Conservation (phyloP, 2,888 invertebrate genomes). For the Cheilosia grossa region DNA sequence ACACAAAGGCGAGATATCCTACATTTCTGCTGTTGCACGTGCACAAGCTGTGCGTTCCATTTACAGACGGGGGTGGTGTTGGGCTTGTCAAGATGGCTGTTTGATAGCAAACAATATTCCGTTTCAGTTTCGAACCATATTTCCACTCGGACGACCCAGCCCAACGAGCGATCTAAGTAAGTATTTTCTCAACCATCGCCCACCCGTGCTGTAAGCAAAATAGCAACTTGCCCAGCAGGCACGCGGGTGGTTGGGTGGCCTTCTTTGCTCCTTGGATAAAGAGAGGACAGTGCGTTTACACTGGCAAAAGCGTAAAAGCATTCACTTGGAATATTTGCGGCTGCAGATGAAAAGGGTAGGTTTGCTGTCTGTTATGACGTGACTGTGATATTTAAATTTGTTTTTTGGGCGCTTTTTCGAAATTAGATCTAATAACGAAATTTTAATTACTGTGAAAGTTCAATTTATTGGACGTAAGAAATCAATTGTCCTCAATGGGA, state of each 20-base stretch:
- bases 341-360: conserved; percentile 13
- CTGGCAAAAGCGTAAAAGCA: conserved; percentile 13
- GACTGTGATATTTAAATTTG: conserved; percentile 7
- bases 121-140: conserved; percentile 42
- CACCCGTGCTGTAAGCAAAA: not conserved
- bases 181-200: conserved; percentile 1
- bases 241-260: not conserved
- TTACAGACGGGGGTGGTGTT: not conserved
- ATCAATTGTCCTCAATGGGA: conserved; percentile 33
- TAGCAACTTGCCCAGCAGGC: conserved; percentile 3
- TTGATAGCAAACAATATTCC: conserved; percentile 42
- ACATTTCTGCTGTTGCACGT: conserved; percentile 37
- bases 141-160: conserved; percentile 58
- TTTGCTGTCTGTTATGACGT: not conserved
- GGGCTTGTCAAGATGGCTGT: conserved; percentile 13
- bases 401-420: not conserved
- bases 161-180: conserved; percentile 45
- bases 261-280: not conserved
- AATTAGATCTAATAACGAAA: not conserved
- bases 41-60: conserved; percentile 29
- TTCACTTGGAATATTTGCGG: conserved; percentile 20
- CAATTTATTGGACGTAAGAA: conserved; percentile 13
- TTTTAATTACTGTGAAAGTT: conserved; percentile 1
- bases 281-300: conserved; percentile 18
- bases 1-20: conserved; percentile 5